Percentiles rank a stretch among this genome's conserved stretches.
These are phyloP conservation scores for Crocallis elinguaria DNA, from an alignment of 2,888 invertebrate genomes.

Conservation along the genomic window DNA sequence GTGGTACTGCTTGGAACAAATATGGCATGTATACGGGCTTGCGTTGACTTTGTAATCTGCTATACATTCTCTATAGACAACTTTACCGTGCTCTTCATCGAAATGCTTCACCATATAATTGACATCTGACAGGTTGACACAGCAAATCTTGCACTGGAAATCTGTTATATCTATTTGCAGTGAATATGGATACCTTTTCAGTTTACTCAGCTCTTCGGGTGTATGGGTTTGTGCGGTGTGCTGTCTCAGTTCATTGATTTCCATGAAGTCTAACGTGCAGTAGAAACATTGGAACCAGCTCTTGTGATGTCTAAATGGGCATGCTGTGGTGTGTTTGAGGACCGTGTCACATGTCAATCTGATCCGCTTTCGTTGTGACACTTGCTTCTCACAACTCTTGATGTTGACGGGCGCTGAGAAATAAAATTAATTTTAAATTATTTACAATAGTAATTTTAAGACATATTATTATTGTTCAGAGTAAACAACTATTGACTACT, in stretches of 20 bases:
- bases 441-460: neutral
- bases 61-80: constrained; percentile 70
- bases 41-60: constrained; percentile 71
- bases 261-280: constrained; percentile 69
- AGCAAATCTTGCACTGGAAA: constrained; percentile 65
- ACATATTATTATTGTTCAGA: neutral
- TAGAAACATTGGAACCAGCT: constrained; percentile 79
- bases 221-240: constrained; percentile 56
- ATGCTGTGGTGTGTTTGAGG: constrained; percentile 67
- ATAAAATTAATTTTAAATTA: neutral
- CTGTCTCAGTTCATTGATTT: constrained; percentile 55
- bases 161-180: constrained; percentile 73
- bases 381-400: constrained; percentile 50
- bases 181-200: constrained; percentile 71
- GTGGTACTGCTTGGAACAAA: constrained; percentile 66
- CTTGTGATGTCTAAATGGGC: constrained; percentile 72
- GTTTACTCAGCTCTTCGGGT: constrained; percentile 58
- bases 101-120: constrained; percentile 62
- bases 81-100: constrained; percentile 55
- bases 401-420: no score
- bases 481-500: no score
- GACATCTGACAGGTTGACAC: constrained; percentile 59
- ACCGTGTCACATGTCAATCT: constrained; percentile 64
- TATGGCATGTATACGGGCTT: constrained; percentile 66
- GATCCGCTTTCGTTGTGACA: constrained; percentile 67